These are phyloP conservation scores for Geopemphigus sp. DNA, from an alignment of 1,140 invertebrate species.

Conservation along the genomic window DNA sequence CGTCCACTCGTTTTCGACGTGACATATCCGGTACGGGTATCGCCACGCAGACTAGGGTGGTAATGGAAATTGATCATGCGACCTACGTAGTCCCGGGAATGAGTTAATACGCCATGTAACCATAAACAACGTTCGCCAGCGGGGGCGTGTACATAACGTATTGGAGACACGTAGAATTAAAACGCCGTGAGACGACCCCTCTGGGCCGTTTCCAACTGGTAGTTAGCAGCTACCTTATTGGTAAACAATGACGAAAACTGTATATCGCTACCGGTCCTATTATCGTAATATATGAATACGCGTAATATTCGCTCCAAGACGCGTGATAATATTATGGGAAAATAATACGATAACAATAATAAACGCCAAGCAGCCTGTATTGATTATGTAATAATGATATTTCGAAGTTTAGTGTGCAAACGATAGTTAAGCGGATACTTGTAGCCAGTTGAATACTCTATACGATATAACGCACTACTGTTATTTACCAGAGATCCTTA, in stretches of 20 bases:
- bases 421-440: not conserved
- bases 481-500: too few relatives aligned
- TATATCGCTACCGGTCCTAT: too few relatives aligned
- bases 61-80: slow-evolving; percentile 48
- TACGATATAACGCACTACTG: too few relatives aligned
- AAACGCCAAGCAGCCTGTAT: not conserved
- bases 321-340: not conserved
- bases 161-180: slow-evolving; percentile 21
- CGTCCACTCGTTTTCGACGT: not conserved
- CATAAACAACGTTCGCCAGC: slow-evolving; percentile 11
- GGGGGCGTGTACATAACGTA: not conserved
- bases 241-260: slow-evolving; percentile 17
- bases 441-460: too few relatives aligned
- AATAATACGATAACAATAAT: not conserved
- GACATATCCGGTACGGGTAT: not conserved
- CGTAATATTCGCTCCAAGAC: not conserved
- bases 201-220: not conserved
- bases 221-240: not conserved
- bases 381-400: slow-evolving; percentile 17
- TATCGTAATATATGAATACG: not conserved
- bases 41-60: not conserved
- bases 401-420: not conserved
- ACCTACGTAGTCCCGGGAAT: slow-evolving; percentile 14
- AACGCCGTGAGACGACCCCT: not conserved
- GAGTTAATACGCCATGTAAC: slow-evolving; percentile 33